A percentile compares a stretch with the other conserved stretches of the same genome.
These are phyloP conservation scores for Mycalesis mineus DNA, from an alignment of 2,888 invertebrate species.

Conservation along the genomic window DNA sequence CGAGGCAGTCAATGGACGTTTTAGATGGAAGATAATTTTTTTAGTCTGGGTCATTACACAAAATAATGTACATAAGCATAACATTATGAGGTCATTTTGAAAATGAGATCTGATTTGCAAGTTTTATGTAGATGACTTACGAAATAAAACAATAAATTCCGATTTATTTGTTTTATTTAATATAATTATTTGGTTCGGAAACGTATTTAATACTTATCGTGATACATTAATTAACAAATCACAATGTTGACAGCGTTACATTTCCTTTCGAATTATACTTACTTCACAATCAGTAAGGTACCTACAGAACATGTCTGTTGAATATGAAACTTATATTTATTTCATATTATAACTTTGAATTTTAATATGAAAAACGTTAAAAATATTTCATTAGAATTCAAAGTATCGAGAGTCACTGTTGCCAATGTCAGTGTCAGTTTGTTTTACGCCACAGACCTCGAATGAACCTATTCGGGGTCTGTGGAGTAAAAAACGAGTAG, in stretches of 20 bases:
- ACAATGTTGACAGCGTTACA: slow-evolving; percentile 25
- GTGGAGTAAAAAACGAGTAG: no score
- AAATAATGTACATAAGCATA: neutral
- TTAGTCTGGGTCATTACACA: no score
- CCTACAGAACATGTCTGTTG: neutral
- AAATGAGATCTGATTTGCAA: slow-evolving; percentile 1
- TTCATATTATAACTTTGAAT: neutral
- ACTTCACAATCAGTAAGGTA: slow-evolving; percentile 11
- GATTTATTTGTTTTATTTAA: slow-evolving; percentile 14
- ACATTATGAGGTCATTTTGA: no score
- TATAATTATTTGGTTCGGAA: slow-evolving; percentile 60
- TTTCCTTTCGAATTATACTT: slow-evolving; percentile 20
- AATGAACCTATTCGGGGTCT: no score
- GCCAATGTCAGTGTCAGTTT: no score
- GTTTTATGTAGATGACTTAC: neutral
- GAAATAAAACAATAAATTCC: slow-evolving; percentile 18
- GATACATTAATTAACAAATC: slow-evolving; percentile 26
- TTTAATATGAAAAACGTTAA: no score
- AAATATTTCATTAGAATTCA: no score
- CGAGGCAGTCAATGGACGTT: no score
- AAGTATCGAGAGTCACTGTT: no score
- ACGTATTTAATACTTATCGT: slow-evolving; percentile 55
- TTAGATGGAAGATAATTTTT: no score
- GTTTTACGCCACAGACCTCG: no score
- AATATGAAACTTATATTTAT: neutral